Percentiles rank a stretch among this genome's conserved stretches.
phyloP scores from a whole-genome alignment of 2,113 vertebrate species.

The Percina caprodes region DNA sequence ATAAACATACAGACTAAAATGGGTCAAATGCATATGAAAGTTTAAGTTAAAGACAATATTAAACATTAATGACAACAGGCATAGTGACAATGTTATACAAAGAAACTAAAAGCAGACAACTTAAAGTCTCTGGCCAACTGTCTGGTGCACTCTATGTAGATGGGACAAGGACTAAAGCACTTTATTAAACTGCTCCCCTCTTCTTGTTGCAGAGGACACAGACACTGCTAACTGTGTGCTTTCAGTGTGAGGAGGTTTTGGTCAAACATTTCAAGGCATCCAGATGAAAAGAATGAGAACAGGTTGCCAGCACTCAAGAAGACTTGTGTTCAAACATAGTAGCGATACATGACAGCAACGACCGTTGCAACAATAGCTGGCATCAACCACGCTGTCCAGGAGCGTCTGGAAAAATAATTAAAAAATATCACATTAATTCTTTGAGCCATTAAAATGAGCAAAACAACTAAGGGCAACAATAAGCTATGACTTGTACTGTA shows the following conservation, averaged over 20 bases:
- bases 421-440: background rate
- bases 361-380: conserved; percentile 85
- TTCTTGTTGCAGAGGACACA: conserved; percentile 38
- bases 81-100: conserved; percentile 42
- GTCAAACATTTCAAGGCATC: conserved; percentile 80
- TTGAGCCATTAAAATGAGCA: background rate
- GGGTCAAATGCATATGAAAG: conserved; percentile 49
- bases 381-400: conserved; percentile 92
- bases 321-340: conserved; percentile 89
- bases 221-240: conserved; percentile 16
- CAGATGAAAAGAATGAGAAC: conserved; percentile 56
- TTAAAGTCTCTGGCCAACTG: conserved; percentile 33
- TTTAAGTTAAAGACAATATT: conserved; percentile 50
- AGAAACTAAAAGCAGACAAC: conserved; percentile 50
- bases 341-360: conserved; percentile 91
- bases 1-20: conserved; percentile 29
- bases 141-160: conserved; percentile 34
- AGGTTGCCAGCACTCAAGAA: conserved; percentile 71
- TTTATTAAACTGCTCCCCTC: conserved; percentile 42
- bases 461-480: background rate
- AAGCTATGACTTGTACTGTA: background rate
- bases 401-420: conserved; percentile 68
- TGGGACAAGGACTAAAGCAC: conserved; percentile 23
- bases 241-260: conserved; percentile 62
- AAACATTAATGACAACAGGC: conserved; percentile 44